Percentiles rank a stretch among this genome's conserved stretches.
Conservation (phyloP, 2,888 invertebrate genomes). For the Ditylenchus weischeri region DNA sequence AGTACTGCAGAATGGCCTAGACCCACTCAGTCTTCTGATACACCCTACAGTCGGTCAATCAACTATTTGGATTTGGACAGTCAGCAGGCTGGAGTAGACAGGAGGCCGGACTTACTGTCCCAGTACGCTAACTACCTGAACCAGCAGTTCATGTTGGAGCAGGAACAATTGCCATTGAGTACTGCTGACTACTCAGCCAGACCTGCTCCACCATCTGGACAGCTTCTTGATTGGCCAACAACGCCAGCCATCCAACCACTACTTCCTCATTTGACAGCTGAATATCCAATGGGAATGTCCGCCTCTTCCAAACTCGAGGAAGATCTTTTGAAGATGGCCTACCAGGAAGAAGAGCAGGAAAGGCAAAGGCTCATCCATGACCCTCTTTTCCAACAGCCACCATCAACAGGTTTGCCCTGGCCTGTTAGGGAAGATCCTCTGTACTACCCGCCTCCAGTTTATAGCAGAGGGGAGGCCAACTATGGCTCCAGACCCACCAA, state of each 20-base stretch:
- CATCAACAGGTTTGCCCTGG: slow-evolving; percentile 3
- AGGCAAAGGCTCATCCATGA: slow-evolving; percentile 7
- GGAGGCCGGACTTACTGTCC: slow-evolving; percentile 41
- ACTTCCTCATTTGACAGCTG: not conserved
- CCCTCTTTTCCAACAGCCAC: slow-evolving; percentile 11
- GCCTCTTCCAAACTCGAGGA: not conserved
- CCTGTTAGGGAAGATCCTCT: not conserved
- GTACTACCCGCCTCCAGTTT: slow-evolving; percentile 34
- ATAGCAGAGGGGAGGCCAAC: slow-evolving; percentile 52
- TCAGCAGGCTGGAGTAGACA: not conserved
- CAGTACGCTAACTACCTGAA: slow-evolving; percentile 59
- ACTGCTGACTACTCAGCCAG: not conserved
- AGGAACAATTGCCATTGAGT: not conserved
- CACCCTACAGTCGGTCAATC: slow-evolving; percentile 9
- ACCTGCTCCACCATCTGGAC: not conserved
- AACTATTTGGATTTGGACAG: slow-evolving; percentile 11
- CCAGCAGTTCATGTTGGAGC: slow-evolving; percentile 42
- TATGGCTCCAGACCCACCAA: slow-evolving; percentile 53
- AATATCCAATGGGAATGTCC: not conserved
- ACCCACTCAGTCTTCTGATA: not conserved
- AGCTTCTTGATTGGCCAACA: not conserved
- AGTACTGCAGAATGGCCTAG: not conserved
- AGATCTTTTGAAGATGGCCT: not conserved
- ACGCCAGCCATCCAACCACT: not conserved
- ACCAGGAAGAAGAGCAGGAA: slow-evolving; percentile 1